A percentile compares a stretch with the other conserved stretches of the same genome.
phyloP scores from a whole-genome alignment of 2,113 vertebrate genomes.

The Tenebrosternarchus preto region DNA sequence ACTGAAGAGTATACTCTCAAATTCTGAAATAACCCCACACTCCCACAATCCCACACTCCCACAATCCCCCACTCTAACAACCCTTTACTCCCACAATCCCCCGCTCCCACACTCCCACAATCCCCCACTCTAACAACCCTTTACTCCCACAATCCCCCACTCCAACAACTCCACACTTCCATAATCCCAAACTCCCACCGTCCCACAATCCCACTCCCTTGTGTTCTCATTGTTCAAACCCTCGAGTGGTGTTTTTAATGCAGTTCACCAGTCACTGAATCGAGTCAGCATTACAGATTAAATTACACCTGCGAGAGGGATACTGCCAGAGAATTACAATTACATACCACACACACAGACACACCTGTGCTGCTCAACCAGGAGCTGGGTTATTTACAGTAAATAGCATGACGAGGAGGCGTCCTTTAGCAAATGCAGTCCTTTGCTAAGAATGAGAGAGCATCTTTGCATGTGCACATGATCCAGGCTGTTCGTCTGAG shows the following conservation, averaged over 20 bases:
- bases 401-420: too few species aligned
- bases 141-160: slow-evolving; percentile 10
- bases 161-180: slow-evolving; percentile 16
- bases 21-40: too few species aligned
- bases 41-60: slow-evolving; percentile 18
- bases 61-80: slow-evolving; percentile 4
- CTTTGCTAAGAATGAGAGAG: too few species aligned
- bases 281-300: neutral
- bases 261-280: slow-evolving; percentile 14
- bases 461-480: too few species aligned
- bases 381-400: too few species aligned
- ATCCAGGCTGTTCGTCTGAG: too few species aligned
- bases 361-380: neutral
- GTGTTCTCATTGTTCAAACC: neutral
- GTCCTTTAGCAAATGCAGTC: too few species aligned
- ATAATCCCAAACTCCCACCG: too few species aligned
- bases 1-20: neutral
- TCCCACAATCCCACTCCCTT: neutral
- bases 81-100: too few species aligned
- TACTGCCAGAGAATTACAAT: neutral
- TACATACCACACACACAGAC: neutral
- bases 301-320: neutral
- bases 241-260: slow-evolving; percentile 10
- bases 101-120: slow-evolving; percentile 21
- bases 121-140: too few species aligned